phyloP scores from a whole-genome alignment of 2,113 vertebrate species.

The Lagopus muta region DNA sequence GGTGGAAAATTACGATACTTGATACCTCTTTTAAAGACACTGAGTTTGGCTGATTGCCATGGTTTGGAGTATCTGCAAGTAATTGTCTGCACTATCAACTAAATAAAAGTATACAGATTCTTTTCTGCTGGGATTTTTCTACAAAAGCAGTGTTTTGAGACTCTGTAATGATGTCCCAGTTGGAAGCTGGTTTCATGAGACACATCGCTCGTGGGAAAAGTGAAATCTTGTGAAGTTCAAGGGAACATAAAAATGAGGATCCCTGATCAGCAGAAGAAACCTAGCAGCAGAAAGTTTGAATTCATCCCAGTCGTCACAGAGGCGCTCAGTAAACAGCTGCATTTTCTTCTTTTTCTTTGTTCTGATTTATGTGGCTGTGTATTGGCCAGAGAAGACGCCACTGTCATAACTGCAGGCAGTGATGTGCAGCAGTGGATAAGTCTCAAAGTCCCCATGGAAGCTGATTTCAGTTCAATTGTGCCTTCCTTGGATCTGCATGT shows the following conservation, averaged over 20 bases:
- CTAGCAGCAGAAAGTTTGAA: background rate
- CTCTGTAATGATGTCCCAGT: slow-evolving; percentile 43
- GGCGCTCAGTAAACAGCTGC: background rate
- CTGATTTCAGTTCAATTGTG: background rate
- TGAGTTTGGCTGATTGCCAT: background rate
- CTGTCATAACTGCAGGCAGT: background rate
- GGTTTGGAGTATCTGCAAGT: slow-evolving; percentile 13
- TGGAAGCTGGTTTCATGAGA: background rate
- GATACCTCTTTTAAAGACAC: background rate
- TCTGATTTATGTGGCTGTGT: background rate
- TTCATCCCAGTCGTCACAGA: background rate
- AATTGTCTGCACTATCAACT: slow-evolving; percentile 35
- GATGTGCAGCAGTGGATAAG: background rate
- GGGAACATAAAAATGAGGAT: background rate
- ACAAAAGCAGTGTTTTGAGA: background rate
- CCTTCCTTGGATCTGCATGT: background rate
- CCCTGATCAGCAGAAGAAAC: background rate
- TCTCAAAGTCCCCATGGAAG: background rate
- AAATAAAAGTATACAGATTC: background rate
- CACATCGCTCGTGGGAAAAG: slow-evolving; percentile 39
- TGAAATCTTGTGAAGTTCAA: slow-evolving; percentile 13
- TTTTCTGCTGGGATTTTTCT: slow-evolving; percentile 26
- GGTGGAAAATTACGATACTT: background rate
- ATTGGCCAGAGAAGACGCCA: background rate
- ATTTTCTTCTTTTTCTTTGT: background rate